Evolutionary conservation across 2,888 invertebrate genomes (phyloP).

Genomic region (Morpho deidamia): DNA sequence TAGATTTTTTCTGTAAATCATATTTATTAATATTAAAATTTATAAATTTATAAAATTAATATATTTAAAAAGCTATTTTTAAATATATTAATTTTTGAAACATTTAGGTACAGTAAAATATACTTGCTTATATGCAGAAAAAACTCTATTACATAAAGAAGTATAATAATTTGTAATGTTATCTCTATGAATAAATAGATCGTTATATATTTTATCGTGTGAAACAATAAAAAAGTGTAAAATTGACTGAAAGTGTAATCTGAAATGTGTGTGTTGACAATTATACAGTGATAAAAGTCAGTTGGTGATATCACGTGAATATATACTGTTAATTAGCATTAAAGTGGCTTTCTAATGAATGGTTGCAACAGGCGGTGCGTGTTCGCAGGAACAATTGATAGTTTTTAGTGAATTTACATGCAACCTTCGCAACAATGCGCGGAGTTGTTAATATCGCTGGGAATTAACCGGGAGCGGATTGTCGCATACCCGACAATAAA

Average conservation of each 20-base stretch:
- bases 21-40: no score
- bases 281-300: conserved; percentile 33
- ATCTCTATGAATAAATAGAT: background rate
- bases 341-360: conserved; percentile 31
- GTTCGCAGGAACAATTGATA: conserved; percentile 61
- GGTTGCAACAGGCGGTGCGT: conserved; percentile 45
- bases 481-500: conserved; percentile 68
- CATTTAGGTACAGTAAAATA: no score
- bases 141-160: no score
- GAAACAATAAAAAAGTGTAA: background rate
- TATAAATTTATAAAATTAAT: no score
- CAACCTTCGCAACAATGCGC: conserved; percentile 55
- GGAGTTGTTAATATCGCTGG: conserved; percentile 63
- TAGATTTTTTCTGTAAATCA: no score
- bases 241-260: background rate
- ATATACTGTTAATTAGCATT: conserved; percentile 61
- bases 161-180: no score
- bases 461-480: conserved; percentile 74
- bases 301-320: conserved; percentile 38
- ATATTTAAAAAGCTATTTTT: no score
- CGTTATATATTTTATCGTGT: background rate
- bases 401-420: conserved; percentile 70
- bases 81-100: no score
- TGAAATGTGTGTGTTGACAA: conserved; percentile 24
- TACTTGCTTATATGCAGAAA: no score